These are phyloP conservation scores for Apodemus speciosus DNA, from an alignment of 2,113 vertebrate species.

Conservation along the genomic window DNA sequence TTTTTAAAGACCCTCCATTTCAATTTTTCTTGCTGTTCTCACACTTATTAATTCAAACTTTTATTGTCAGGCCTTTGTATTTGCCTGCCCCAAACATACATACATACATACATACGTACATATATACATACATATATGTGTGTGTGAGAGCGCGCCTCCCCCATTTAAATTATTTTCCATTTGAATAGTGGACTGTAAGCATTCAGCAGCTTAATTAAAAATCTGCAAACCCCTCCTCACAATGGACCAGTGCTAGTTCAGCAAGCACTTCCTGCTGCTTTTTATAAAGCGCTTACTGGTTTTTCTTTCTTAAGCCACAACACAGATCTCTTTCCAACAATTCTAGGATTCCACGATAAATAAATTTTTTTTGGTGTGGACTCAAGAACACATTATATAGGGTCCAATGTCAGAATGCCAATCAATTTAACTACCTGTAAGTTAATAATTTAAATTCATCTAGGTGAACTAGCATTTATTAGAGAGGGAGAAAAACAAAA, in stretches of 20 bases:
- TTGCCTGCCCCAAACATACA: not conserved
- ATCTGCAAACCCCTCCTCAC: slow-evolving; percentile 65
- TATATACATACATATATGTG: not conserved
- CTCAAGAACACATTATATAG: slow-evolving; percentile 54
- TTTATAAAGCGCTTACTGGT: slow-evolving; percentile 68
- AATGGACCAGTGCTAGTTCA: slow-evolving; percentile 73
- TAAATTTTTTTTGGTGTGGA: not conserved
- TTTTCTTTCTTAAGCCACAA: slow-evolving; percentile 55
- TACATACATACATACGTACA: not conserved
- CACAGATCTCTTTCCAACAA: slow-evolving; percentile 62
- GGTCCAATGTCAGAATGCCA: slow-evolving; percentile 33
- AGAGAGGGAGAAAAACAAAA: slow-evolving; percentile 15
- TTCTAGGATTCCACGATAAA: slow-evolving; percentile 63
- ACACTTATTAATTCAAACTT: not conserved
- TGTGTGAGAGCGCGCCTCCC: too few relatives aligned
- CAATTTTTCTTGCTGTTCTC: slow-evolving; percentile 17
- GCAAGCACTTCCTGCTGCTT: slow-evolving; percentile 77
- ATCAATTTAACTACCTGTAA: slow-evolving; percentile 44
- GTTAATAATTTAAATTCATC: slow-evolving; percentile 60
- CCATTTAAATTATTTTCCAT: slow-evolving; percentile 50
- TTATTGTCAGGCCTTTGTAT: not conserved
- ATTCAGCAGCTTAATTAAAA: slow-evolving; percentile 80
- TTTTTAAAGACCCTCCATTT: not conserved
- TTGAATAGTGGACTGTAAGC: slow-evolving; percentile 65
- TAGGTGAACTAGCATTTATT: slow-evolving; percentile 16